phyloP scores from a whole-genome alignment of 1,140 invertebrate species.

The Anastatus disparis region DNA sequence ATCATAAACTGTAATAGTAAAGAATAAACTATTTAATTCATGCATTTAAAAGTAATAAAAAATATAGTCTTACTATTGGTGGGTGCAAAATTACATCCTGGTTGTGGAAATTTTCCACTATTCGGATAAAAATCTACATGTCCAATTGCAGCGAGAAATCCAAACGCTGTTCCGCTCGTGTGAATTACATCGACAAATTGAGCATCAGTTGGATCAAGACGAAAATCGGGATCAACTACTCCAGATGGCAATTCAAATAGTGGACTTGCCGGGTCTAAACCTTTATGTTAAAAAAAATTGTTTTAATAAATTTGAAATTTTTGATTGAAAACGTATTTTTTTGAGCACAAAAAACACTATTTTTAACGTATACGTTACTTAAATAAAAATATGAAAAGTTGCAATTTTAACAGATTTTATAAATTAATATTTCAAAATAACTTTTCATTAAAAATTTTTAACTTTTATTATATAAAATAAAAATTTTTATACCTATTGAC shows the following conservation, averaged over 20 bases:
- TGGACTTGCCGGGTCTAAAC: slow-evolving; percentile 70
- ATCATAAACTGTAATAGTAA: no score
- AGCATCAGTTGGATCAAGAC: slow-evolving; percentile 65
- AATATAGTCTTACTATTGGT: slow-evolving; percentile 47
- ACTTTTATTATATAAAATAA: no score
- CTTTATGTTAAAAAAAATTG: slow-evolving; percentile 44
- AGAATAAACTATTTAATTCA: no score
- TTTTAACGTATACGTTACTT: no score
- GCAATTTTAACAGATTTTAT: no score
- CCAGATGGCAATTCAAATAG: slow-evolving; percentile 59
- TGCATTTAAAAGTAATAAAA: background rate
- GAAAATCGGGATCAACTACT: slow-evolving; percentile 54
- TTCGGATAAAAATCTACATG: slow-evolving; percentile 69
- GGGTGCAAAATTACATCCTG: slow-evolving; percentile 57
- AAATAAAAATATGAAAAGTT: no score
- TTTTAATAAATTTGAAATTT: background rate
- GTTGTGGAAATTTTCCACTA: slow-evolving; percentile 60
- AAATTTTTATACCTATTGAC: no score
- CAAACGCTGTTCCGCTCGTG: slow-evolving; percentile 64
- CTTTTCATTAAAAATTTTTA: no score
- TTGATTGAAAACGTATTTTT: slow-evolving; percentile 7
- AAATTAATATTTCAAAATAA: no score
- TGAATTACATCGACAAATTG: slow-evolving; percentile 70
- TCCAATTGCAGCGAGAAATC: slow-evolving; percentile 59
- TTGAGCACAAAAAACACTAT: no score